Evolutionary conservation across 2,797 vertebrate genomes (phyloP), one percentile per base, ranked within the genome.

Genomic region (Centroberyx gerrardi): DNA sequence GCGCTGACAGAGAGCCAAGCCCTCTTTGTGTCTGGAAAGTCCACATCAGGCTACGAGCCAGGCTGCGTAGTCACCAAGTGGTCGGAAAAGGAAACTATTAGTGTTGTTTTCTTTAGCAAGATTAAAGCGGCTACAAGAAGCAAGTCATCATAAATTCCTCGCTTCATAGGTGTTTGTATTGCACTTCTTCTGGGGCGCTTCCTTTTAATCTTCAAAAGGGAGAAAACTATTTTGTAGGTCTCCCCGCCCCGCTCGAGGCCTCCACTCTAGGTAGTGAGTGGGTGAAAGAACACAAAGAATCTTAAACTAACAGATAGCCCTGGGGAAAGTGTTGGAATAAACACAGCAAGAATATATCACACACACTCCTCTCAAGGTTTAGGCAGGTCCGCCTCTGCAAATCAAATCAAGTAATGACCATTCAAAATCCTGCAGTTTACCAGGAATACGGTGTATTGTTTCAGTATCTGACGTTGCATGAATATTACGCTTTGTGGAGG

Each of bases 21-120:
- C 79, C 85, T 93, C 94, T 95, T 94, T 95, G 93, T 95, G 93
- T 96, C 94, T 94, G 93, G 93, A 95, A 95, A 95, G 94, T 93
- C 93, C 91, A 92, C 92, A 95, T 92, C 90, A 94, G 94, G 90
- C 77, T 66, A 89, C 91, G 63, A 87, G 92, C 68, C 83, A 87
- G 89, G 92, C 63, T 17, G 91, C 91, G 93, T 92, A 93, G 91
- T 94, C 87, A 77, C 90, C 91, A 91, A 95, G 92, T 74, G 28
- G 94, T 94, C 93, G 94, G 95, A 95, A 96, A 95, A 94, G 94
- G 94, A 96, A 96, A 95, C 94, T 91, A 94, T 96, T 95, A 95
- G 91, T 90, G 94, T 93, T 96, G 95, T 96, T 95, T 95, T 95
- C 93, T 95, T 95, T 80, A 93, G 90, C 92, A 93, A 96, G 94